phyloP scores from a whole-genome alignment of 2,888 invertebrate species.

The Entomobrya proxima region DNA sequence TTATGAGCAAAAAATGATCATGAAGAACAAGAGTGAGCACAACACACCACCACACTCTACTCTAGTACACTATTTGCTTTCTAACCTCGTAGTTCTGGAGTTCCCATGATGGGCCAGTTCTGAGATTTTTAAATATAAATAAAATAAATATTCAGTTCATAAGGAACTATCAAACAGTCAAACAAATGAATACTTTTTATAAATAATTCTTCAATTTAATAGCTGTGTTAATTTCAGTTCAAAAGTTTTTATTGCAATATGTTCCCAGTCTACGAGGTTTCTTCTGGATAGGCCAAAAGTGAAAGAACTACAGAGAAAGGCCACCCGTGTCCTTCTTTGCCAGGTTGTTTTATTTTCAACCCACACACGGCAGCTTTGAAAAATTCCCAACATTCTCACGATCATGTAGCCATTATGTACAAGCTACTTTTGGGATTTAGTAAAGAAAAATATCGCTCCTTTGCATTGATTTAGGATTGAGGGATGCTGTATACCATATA shows the following conservation, averaged over 20 bases:
- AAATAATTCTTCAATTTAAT: too few species aligned
- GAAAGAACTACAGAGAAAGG: background rate
- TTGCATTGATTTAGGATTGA: background rate
- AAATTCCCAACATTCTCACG: background rate
- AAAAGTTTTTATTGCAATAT: too few species aligned
- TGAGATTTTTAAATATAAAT: too few species aligned
- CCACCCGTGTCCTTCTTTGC: background rate
- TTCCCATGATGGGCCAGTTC: slow-evolving; percentile 11
- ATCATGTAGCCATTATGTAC: background rate
- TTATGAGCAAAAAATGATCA: too few species aligned
- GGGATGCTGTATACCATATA: background rate
- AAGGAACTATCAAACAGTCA: too few species aligned
- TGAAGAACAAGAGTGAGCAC: background rate
- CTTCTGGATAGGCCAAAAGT: background rate
- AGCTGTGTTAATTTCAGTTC: too few species aligned
- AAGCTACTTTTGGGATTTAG: background rate
- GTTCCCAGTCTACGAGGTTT: too few species aligned
- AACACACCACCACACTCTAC: too few species aligned
- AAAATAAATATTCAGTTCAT: too few species aligned
- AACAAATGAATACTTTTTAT: too few species aligned
- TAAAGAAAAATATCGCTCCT: background rate
- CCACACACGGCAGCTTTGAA: background rate
- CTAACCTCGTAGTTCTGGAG: slow-evolving; percentile 47
- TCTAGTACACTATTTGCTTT: background rate
- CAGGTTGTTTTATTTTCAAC: background rate